These are phyloP conservation scores for Plebejus argus DNA, from an alignment of 2,888 invertebrate species.

Conservation along the genomic window DNA sequence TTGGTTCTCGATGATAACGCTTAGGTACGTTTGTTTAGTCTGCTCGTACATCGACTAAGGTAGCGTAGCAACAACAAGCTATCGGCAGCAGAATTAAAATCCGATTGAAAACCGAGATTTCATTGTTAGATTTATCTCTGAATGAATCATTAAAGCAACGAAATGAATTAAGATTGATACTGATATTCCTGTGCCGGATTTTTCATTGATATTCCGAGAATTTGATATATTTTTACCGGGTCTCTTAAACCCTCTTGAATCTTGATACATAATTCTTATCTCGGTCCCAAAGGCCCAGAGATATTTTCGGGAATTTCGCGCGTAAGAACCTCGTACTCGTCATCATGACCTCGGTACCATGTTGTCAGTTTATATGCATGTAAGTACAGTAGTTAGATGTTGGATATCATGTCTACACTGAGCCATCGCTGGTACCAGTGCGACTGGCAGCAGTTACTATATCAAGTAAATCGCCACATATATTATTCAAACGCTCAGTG, in stretches of 20 bases:
- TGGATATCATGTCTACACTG: too few species aligned
- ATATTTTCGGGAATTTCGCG: neutral
- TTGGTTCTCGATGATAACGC: constrained; percentile 4
- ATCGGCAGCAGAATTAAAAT: neutral
- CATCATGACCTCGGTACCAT: neutral
- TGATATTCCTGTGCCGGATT: neutral
- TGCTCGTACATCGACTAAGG: neutral
- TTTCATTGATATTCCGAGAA: neutral
- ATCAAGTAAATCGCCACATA: neutral
- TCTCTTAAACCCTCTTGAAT: constrained; percentile 1
- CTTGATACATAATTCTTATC: neutral
- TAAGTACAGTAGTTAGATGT: too few species aligned
- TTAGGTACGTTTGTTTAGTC: neutral
- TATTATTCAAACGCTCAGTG: neutral
- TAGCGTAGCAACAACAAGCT: neutral
- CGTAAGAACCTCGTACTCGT: neutral
- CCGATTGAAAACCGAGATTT: neutral
- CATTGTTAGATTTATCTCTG: neutral
- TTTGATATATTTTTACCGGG: neutral
- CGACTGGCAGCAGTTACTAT: too few species aligned
- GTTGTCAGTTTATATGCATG: neutral
- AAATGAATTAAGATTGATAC: neutral
- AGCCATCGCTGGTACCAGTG: too few species aligned
- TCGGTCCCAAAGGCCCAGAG: neutral
- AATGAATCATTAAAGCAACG: neutral